Conservation (phyloP, 2,888 invertebrate species). For the Pheosia tremula region DNA sequence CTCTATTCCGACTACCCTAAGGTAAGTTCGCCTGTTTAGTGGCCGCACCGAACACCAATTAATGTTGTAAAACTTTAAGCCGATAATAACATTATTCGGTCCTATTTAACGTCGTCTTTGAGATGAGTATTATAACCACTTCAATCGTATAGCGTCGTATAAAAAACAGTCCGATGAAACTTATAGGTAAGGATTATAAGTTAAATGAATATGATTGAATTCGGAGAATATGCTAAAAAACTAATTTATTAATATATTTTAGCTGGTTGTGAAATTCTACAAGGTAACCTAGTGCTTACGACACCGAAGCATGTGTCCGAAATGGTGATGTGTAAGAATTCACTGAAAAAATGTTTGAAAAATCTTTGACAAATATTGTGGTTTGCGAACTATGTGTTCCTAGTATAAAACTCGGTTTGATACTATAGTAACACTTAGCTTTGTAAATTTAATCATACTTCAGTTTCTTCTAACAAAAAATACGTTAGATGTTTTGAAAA, state of each 20-base stretch:
- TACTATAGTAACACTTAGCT: too few species aligned
- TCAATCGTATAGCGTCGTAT: conserved; percentile 31
- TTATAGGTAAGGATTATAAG: conserved; percentile 3
- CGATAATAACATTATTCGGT: conserved; percentile 69
- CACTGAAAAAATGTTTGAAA: too few species aligned
- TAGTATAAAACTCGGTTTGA: too few species aligned
- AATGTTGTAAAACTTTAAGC: conserved; percentile 50
- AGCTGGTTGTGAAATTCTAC: not conserved
- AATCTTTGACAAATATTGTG: too few species aligned
- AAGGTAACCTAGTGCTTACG: too few species aligned
- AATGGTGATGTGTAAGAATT: too few species aligned
- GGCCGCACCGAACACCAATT: not conserved
- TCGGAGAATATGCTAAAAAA: not conserved
- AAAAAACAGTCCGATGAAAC: conserved; percentile 14
- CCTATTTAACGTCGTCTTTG: conserved; percentile 62
- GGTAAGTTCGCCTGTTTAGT: conserved; percentile 1
- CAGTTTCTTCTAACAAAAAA: too few species aligned
- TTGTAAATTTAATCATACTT: too few species aligned
- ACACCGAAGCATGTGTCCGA: too few species aligned
- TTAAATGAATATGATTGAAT: not conserved
- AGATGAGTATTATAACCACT: conserved; percentile 44
- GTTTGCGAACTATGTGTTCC: too few species aligned
- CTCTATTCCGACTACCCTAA: conserved; percentile 21
- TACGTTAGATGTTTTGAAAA: too few species aligned
- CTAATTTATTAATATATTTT: conserved; percentile 1